Evolutionary conservation across 2,113 vertebrate genomes (phyloP).

Genomic region (Cyanoderma ruficeps): DNA sequence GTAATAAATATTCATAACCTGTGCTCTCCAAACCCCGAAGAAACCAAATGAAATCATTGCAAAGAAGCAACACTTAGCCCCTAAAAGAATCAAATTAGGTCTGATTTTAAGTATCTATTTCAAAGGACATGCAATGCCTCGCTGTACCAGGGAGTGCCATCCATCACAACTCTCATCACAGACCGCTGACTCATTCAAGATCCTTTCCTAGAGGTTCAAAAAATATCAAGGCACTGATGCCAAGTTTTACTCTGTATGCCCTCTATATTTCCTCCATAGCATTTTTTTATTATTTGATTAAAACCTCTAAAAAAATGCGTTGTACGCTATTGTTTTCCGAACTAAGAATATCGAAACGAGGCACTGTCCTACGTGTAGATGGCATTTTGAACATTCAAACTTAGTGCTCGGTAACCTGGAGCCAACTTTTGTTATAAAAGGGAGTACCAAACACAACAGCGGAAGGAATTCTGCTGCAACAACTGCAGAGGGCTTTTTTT

Average conservation of each 20-base stretch:
- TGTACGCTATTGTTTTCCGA: not conserved
- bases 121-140: not conserved
- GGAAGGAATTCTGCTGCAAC: constrained; percentile 14
- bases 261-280: not conserved
- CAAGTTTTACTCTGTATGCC: not conserved
- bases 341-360: not conserved
- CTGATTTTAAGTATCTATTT: not conserved
- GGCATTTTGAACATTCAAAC: not conserved
- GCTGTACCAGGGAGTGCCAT: constrained; percentile 42
- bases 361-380: not conserved
- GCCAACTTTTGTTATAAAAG: not conserved
- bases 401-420: not conserved
- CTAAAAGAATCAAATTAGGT: not conserved
- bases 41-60: not conserved
- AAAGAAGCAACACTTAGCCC: not conserved
- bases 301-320: not conserved
- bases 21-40: not conserved
- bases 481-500: constrained; percentile 33
- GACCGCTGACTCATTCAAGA: constrained; percentile 64
- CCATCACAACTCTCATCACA: constrained; percentile 38
- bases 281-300: not conserved
- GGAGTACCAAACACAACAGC: not conserved
- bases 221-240: constrained; percentile 4
- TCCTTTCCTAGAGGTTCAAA: constrained; percentile 62
- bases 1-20: not conserved